Base-by-base conservation (phyloP, 2,113 vertebrate species). In the Vulpes lagopus region DNA sequence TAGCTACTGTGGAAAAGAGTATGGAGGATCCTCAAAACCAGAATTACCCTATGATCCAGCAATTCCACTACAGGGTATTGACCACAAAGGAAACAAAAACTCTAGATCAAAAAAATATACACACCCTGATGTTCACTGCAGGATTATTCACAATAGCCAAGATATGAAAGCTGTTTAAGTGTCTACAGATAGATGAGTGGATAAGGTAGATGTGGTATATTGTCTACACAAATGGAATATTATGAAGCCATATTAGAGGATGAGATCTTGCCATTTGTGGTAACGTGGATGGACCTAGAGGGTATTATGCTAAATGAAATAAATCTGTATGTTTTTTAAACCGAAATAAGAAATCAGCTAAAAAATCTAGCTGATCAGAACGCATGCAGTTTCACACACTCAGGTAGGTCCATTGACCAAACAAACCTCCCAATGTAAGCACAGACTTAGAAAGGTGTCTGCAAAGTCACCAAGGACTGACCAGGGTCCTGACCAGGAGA, bases 311-410 rank as follows among this genome's bases (percentile, higher is more conserved):
- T 49, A 27, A 78, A 30, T 49, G 73, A 76, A 49, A 76, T 27
- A 51, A 76, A 23, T 49, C 38, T 49, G 3, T 25, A 27, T 30
- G 16, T 76, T 51, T 78, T 51, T 51, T 78, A 78, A 78, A 78
- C 25, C 0, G 1, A 78, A 78, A 51, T 78, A 30, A 49, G 73
- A 27, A 51, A 27, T 16, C 22, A 6, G 43, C 43, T 43, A 43
- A 43, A 43, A 43, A 43, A 43, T 43, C 7, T 22, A 62, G 76
- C 25, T 53, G 4, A 1, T 43, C 6, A 11, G 20, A 35, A 38
- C 2, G 3, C 0, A 0, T 27, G 30, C 10, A 5, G 55, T 49
- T 12, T 32, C 43, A 53, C 4, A 14, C 23, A 20, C 51, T 11
- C 49, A 55, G 55, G 4, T 23, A 43, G 57, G 55, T 10, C 22